Evolutionary conservation across 2,797 vertebrate species (phyloP), one percentile per base, ranked within the genome.

Genomic region (Lithobates sylvaticus): DNA sequence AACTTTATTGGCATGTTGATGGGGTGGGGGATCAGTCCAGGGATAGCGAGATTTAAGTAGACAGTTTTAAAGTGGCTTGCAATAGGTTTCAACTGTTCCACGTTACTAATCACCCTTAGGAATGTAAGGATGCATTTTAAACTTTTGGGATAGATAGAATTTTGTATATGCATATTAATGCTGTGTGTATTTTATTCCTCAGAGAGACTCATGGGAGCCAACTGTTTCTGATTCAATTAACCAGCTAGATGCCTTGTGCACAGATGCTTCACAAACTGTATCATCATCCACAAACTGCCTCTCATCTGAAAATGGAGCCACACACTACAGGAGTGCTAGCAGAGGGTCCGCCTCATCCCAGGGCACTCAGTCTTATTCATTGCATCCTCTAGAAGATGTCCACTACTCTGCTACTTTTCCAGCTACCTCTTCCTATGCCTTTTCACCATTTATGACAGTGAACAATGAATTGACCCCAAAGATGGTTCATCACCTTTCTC

Each of bases 151-250:
- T 10, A 44, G 42, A 44, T 44, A 44, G 10, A 44, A 2, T 44
- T 10, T 10, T 44, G 2, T 44, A 44, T 44, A 6, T 44, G 9
- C 42, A 0, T 44, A 44, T 44, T 44, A 13, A 47, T 47, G 15
- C 12, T 47, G 44, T 47, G 16, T 54, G 16, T 54, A 18, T 18
- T 54, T 54, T 54, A 54, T 54, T 54, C 50, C 50, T 18, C 91
- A 99, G 97, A 97, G 96, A 86, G 97, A 98, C 85, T 92, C 97
- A 0, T 98, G 97, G 97, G 97, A 99, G 81, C 96, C 96, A 90
- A 88, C 91, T 0, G 89, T 93, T 13, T 76, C 95, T 0, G 95
- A 98, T 68, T 89, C 93, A 0, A 93, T 96, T 8, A 80, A 93
- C 88, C 96, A 96, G 89, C 78, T 91, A 0, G 97, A 98, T 0